Base-by-base conservation (phyloP, 2,797 vertebrate genomes). In the Moxostoma hubbsi region DNA sequence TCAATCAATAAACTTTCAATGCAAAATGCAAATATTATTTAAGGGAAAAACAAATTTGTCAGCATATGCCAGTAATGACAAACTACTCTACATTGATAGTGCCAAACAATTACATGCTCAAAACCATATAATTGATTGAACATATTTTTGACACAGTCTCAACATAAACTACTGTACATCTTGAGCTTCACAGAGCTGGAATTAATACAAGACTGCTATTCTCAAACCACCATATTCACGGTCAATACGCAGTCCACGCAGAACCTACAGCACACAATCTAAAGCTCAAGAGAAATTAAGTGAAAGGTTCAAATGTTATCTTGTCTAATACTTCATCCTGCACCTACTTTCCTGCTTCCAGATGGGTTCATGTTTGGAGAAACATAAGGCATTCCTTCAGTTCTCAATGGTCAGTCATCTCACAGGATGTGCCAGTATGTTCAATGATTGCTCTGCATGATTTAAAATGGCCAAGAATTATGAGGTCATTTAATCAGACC, bases 361-460 rank as follows among this genome's bases (percentile, higher is more conserved):
- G 54, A 71, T 71, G 69, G 69, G 69, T 71, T 47, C 45, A 46
- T 1, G 53, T 70, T 45, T 0, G 10, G 55, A 53, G 4, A 64
- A 53, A 36, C 49, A 73, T 11, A 50, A 57, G 12, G 53, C 3
- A 8, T 12, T 36, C 13, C 57, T n/a, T 73, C 58, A 51, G 1
- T 43, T 73, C 8, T 49, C 11, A 62, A 51, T 51, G 12, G 6
- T 9, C 18, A 9, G 13, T 12, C 0, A 5, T 51, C 47, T 73
- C 58, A 61, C n/a, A 46, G 53, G n/a, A 57, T n/a, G n/a, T n/a
- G 55, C 24, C 43, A 73, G 7, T 5, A 70, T 15, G 46, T 49
- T 73, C 15, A 59, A 55, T 72, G 55, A 72, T 53, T 59, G 16
- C 45, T 49, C 45, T 47, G 10, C 49, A 72, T 24, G 57, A 15